Evolutionary conservation across 2,888 invertebrate genomes (phyloP).

Genomic region (Drosophila diplacantha): DNA sequence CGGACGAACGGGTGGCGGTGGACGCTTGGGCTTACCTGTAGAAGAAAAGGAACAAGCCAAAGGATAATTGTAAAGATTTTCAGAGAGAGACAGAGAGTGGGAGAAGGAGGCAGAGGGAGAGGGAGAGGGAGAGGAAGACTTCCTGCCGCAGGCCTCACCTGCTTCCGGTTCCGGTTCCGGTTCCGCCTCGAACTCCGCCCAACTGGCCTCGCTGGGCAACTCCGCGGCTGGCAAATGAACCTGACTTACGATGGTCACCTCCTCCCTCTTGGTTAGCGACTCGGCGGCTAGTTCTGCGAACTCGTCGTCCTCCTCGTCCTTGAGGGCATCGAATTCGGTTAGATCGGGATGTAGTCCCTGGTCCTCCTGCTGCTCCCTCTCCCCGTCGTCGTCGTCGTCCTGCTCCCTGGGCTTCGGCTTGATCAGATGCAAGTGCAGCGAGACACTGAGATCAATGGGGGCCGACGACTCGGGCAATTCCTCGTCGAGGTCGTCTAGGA

Average conservation of each 20-base stretch:
- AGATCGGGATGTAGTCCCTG: constrained; percentile 69
- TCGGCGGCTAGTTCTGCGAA: constrained; percentile 88
- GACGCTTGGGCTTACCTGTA: constrained; percentile 75
- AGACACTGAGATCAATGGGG: constrained; percentile 85
- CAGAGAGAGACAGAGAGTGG: not conserved
- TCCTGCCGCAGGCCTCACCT: constrained; percentile 6
- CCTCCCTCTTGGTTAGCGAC: constrained; percentile 82
- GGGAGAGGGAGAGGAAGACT: not conserved
- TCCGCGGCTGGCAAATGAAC: constrained; percentile 77
- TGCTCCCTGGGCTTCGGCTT: constrained; percentile 76
- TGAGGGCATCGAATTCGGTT: constrained; percentile 80
- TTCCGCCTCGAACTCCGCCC: constrained; percentile 82
- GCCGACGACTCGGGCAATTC: constrained; percentile 80
- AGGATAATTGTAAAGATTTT: not conserved
- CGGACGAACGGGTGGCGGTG: constrained; percentile 76
- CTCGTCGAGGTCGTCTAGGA: constrained; percentile 87
- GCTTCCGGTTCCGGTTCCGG: constrained; percentile 44
- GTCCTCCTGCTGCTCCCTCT: constrained; percentile 38
- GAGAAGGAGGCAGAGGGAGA: too few relatives aligned
- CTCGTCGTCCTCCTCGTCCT: constrained; percentile 85
- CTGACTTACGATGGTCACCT: constrained; percentile 76
- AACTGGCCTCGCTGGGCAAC: constrained; percentile 80
- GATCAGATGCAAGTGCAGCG: constrained; percentile 80
- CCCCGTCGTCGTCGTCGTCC: constrained; percentile 50
- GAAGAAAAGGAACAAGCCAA: not conserved